These are phyloP conservation scores for Hippocampus zosterae DNA, from an alignment of 2,113 vertebrate genomes.

Conservation along the genomic window DNA sequence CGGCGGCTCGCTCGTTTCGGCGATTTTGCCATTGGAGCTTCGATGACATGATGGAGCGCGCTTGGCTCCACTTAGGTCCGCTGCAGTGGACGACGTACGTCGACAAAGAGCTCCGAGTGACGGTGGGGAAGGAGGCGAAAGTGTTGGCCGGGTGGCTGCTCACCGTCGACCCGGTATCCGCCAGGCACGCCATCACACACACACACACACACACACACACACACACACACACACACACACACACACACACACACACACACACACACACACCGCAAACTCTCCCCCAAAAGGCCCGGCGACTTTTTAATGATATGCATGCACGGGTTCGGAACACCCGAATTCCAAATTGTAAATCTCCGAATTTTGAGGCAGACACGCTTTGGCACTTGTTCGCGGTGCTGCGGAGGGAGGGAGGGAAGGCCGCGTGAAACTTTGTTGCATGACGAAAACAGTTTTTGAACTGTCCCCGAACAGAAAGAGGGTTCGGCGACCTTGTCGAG, in stretches of 20 bases:
- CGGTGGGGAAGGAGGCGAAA: conserved; percentile 67
- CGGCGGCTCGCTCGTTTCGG: background rate
- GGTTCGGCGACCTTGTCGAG: too few relatives aligned
- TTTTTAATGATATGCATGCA: too few relatives aligned
- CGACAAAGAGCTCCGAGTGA: conserved; percentile 82
- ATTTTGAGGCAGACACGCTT: too few relatives aligned
- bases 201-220: background rate
- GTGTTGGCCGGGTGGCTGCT: conserved; percentile 81
- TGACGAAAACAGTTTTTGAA: too few relatives aligned
- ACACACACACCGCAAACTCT: too few relatives aligned
- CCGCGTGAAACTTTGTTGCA: too few relatives aligned
- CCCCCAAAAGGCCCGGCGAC: too few relatives aligned
- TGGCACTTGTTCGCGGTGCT: too few relatives aligned
- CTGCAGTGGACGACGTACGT: conserved; percentile 76
- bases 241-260: background rate
- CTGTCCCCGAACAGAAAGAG: too few relatives aligned
- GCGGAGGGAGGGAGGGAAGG: too few relatives aligned
- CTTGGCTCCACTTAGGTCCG: conserved; percentile 68
- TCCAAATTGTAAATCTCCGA: too few relatives aligned
- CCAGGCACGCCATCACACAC: conserved; percentile 60
- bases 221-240: background rate
- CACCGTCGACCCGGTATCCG: conserved; percentile 88
- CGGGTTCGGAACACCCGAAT: too few relatives aligned
- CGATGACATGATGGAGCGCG: conserved; percentile 37
- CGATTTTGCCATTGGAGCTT: background rate